Evolutionary conservation across 2,888 invertebrate genomes (phyloP).

Genomic region (Pachliopta kotzebuea): DNA sequence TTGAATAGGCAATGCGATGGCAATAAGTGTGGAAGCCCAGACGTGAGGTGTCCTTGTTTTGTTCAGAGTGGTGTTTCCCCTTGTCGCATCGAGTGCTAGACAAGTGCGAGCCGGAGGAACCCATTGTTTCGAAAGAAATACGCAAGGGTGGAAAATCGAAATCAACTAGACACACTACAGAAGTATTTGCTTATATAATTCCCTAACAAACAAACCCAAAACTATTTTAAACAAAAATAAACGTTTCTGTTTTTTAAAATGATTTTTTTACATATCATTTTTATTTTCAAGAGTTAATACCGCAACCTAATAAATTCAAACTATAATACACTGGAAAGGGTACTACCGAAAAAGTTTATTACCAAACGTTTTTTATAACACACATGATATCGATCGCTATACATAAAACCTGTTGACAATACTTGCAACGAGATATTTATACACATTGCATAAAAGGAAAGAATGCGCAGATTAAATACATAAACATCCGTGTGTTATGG

Average conservation of each 20-base stretch:
- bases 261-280: no score
- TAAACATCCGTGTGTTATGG: background rate
- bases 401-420: background rate
- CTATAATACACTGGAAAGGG: no score
- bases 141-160: constrained; percentile 63
- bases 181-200: background rate
- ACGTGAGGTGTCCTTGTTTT: constrained; percentile 66
- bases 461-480: background rate
- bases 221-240: no score
- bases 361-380: no score
- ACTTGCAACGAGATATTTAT: background rate
- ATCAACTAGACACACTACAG: constrained; percentile 47
- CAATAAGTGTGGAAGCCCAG: constrained; percentile 52
- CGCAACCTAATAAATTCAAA: no score
- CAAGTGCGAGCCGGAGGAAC: constrained; percentile 51
- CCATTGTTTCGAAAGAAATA: constrained; percentile 54
- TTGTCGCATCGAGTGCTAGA: constrained; percentile 54
- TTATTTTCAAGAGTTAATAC: no score
- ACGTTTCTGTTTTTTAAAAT: no score
- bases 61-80: constrained; percentile 65
- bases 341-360: no score
- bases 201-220: background rate
- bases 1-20: constrained; percentile 27
- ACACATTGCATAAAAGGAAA: background rate
- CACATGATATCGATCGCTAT: no score